Evolutionary conservation across 2,888 invertebrate species (phyloP).

Genomic region (Tortrix viridana): DNA sequence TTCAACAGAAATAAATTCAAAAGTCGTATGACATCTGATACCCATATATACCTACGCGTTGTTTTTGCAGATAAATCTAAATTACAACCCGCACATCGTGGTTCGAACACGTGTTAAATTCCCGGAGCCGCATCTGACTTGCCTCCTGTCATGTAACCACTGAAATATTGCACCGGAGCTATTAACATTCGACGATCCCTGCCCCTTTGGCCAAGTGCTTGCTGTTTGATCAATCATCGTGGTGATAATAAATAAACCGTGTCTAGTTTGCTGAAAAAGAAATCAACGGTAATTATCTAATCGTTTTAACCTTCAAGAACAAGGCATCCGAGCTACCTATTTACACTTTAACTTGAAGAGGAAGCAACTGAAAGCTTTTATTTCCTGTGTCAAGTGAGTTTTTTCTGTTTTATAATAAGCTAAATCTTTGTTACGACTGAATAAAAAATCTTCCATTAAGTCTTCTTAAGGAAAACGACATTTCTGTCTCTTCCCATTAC

Average conservation of each 20-base stretch:
- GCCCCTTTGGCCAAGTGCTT: conserved; percentile 5
- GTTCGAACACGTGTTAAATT: conserved; percentile 29
- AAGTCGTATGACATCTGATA: too few species aligned
- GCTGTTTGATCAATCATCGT: conserved; percentile 9
- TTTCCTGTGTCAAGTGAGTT: conserved; percentile 34
- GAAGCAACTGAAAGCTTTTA: conserved; percentile 31
- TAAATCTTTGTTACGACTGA: conserved; percentile 41
- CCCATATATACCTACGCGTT: too few species aligned
- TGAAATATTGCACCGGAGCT: conserved; percentile 32
- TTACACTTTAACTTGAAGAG: neutral
- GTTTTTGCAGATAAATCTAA: conserved; percentile 6
- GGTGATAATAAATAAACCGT: too few species aligned
- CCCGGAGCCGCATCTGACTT: conserved; percentile 19
- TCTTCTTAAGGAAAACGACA: conserved; percentile 39
- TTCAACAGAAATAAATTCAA: too few species aligned
- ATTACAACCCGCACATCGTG: conserved; percentile 7
- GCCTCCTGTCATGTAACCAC: conserved; percentile 31
- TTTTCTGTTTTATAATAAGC: conserved; percentile 43
- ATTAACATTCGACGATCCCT: conserved; percentile 25
- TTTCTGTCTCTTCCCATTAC: conserved; percentile 39
- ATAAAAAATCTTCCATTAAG: conserved; percentile 47
- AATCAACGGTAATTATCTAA: too few species aligned
- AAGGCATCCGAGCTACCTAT: neutral
- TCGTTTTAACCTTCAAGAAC: too few species aligned
- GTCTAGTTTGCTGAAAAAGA: too few species aligned